These are phyloP conservation scores for Berghia stephanieae DNA, from an alignment of 1,140 invertebrate genomes.

Conservation along the genomic window DNA sequence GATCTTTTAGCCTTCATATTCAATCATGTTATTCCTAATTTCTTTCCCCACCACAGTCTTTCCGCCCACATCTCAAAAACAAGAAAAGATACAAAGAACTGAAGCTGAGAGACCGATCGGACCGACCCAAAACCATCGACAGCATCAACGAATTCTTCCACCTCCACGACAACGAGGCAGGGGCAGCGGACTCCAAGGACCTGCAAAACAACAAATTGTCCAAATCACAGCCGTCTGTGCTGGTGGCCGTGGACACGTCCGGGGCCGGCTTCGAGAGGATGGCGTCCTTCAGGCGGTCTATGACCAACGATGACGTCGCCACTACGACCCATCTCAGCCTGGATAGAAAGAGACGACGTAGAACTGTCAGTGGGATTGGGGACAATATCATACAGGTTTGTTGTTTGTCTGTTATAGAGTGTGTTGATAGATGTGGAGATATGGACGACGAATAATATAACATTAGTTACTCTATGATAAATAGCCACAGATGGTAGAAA, in stretches of 20 bases:
- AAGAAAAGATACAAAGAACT: slow-evolving; percentile 54
- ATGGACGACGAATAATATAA: too few relatives aligned
- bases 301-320: slow-evolving; percentile 35
- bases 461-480: too few relatives aligned
- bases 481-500: too few relatives aligned
- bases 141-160: slow-evolving; percentile 41
- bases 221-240: slow-evolving; percentile 49
- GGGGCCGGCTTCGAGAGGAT: slow-evolving; percentile 56
- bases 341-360: slow-evolving; percentile 46
- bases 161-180: slow-evolving; percentile 34
- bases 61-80: too few relatives aligned
- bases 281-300: slow-evolving; percentile 52
- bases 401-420: too few relatives aligned
- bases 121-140: slow-evolving; percentile 52
- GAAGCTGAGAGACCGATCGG: slow-evolving; percentile 34
- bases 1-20: too few relatives aligned
- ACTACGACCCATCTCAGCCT: too few relatives aligned
- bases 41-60: too few relatives aligned
- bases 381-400: slow-evolving; percentile 52
- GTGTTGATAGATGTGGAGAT: too few relatives aligned
- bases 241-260: slow-evolving; percentile 58
- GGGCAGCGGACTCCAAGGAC: slow-evolving; percentile 13
- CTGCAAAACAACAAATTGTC: slow-evolving; percentile 36
- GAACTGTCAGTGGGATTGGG: slow-evolving; percentile 53
- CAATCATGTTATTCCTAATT: too few relatives aligned